Conservation (phyloP, 2,888 invertebrate species). For the Leptodirus hochenwartii region DNA sequence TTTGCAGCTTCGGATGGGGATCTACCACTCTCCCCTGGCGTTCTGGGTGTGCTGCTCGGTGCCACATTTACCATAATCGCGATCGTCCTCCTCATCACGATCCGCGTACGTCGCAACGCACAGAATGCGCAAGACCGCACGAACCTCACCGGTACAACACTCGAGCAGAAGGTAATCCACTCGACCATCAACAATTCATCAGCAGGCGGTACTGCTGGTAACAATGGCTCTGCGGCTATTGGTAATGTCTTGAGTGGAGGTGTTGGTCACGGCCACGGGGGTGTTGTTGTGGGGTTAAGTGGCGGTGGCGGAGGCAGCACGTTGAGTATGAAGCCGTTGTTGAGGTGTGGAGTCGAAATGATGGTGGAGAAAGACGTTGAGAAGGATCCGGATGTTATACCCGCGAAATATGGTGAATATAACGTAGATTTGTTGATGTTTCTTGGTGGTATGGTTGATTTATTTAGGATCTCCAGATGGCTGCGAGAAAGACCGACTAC, state of each 20-base stretch:
- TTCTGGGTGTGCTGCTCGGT: slow-evolving; percentile 35
- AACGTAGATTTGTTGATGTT: slow-evolving; percentile 2
- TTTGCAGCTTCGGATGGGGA: slow-evolving; percentile 34
- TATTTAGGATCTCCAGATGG: not conserved
- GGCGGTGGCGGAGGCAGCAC: slow-evolving; percentile 18
- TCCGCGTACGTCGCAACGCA: slow-evolving; percentile 27
- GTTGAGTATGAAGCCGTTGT: slow-evolving; percentile 24
- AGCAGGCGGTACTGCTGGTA: slow-evolving; percentile 18
- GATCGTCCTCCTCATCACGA: slow-evolving; percentile 30
- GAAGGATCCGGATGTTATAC: slow-evolving; percentile 56
- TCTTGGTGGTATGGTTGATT: slow-evolving; percentile 1
- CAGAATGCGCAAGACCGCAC: too few relatives aligned
- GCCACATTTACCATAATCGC: slow-evolving; percentile 33
- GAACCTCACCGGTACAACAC: too few relatives aligned
- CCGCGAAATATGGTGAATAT: slow-evolving; percentile 49
- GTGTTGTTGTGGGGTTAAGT: slow-evolving; percentile 20
- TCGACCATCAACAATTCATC: too few relatives aligned
- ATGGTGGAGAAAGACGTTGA: slow-evolving; percentile 31
- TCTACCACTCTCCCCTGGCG: slow-evolving; percentile 33
- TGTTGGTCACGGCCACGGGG: not conserved
- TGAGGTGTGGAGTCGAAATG: slow-evolving; percentile 24
- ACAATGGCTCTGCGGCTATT: slow-evolving; percentile 13
- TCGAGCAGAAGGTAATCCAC: slow-evolving; percentile 28
- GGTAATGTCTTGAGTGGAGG: slow-evolving; percentile 9
- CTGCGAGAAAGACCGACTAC: too few relatives aligned